Conservation (phyloP, 2,888 invertebrate genomes). For the Caenorhabditis macrosperma region DNA sequence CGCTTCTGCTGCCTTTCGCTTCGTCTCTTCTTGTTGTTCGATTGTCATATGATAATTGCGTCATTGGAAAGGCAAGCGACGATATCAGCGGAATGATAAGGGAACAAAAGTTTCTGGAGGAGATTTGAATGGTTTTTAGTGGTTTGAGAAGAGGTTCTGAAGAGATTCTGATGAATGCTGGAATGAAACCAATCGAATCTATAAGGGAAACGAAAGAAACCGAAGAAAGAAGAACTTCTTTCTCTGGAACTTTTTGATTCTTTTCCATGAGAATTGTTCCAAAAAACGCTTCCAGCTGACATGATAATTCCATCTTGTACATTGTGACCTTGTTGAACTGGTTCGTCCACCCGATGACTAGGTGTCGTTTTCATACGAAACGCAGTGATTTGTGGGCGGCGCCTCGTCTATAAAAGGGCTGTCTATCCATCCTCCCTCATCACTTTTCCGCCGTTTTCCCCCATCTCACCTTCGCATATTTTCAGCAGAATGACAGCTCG, state of each 20-base stretch:
- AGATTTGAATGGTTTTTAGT: too few relatives aligned
- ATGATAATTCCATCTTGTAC: slow-evolving; percentile 20
- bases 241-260: too few relatives aligned
- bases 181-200: too few relatives aligned
- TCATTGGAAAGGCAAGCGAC: slow-evolving; percentile 1
- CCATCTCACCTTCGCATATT: background rate
- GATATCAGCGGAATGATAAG: background rate
- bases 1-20: background rate
- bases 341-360: slow-evolving; percentile 13
- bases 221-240: too few relatives aligned
- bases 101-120: background rate
- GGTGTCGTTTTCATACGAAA: slow-evolving; percentile 42
- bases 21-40: background rate
- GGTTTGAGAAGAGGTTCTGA: too few relatives aligned
- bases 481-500: slow-evolving; percentile 56
- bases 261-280: background rate
- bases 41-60: slow-evolving; percentile 28
- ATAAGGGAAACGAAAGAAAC: too few relatives aligned
- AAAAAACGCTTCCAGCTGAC: background rate
- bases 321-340: slow-evolving; percentile 22
- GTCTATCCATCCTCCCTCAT: background rate
- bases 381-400: slow-evolving; percentile 24
- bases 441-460: background rate
- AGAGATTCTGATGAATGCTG: too few relatives aligned
- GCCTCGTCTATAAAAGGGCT: slow-evolving; percentile 31